Evolutionary conservation across 2,888 invertebrate species (phyloP).

Genomic region (Drosophila acutilabella): DNA sequence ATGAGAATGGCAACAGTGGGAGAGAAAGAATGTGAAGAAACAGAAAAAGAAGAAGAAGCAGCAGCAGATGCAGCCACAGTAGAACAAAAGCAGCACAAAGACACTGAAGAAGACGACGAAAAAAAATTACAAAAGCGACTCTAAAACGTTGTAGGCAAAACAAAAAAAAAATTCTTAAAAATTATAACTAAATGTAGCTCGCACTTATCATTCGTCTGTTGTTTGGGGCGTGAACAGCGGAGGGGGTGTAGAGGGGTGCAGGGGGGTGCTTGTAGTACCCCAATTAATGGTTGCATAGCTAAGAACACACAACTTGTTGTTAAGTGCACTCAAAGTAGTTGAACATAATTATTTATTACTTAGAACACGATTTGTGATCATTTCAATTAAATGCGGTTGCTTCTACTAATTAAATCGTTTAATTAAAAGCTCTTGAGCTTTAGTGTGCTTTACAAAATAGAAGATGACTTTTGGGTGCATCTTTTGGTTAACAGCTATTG

Average conservation of each 20-base stretch:
- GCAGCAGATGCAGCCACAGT: slow-evolving; percentile 17
- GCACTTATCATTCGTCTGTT: slow-evolving; percentile 16
- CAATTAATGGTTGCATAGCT: background rate
- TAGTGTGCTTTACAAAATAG: too few species aligned
- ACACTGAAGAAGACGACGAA: background rate
- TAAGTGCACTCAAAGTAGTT: background rate
- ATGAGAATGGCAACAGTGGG: slow-evolving; percentile 48
- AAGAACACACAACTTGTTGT: background rate
- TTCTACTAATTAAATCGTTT: too few species aligned
- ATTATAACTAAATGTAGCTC: slow-evolving; percentile 37
- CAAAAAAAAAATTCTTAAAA: slow-evolving; percentile 39
- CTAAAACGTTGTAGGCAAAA: slow-evolving; percentile 51
- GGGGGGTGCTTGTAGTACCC: background rate
- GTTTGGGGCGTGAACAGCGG: background rate
- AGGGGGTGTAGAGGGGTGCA: too few species aligned
- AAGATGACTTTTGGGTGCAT: too few species aligned
- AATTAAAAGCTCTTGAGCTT: too few species aligned
- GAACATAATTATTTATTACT: background rate
- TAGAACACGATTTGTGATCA: too few species aligned
- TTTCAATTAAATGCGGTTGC: too few species aligned
- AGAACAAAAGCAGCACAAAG: background rate
- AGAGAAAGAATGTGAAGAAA: background rate
- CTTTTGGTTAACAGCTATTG: too few species aligned
- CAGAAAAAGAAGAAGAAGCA: too few species aligned
- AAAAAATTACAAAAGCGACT: slow-evolving; percentile 35